phyloP scores from a whole-genome alignment of 2,797 vertebrate species.

The Nasua narica region DNA sequence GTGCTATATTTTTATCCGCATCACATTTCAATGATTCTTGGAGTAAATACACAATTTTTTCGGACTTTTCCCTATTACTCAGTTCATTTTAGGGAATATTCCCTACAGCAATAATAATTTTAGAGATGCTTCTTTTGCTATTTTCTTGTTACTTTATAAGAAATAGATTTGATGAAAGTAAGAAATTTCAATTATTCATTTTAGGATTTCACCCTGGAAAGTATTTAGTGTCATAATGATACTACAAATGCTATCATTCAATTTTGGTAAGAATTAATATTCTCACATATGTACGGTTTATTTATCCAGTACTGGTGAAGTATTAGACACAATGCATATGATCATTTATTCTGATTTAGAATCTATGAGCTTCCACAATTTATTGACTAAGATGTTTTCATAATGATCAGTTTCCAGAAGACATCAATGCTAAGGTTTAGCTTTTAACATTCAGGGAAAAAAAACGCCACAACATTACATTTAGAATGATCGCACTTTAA shows the following conservation, averaged over 20 bases:
- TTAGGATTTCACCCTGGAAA: not conserved
- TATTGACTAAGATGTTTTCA: conserved; percentile 31
- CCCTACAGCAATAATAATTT: not conserved
- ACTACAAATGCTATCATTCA: not conserved
- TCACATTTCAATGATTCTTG: not conserved
- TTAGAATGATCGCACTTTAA: not conserved
- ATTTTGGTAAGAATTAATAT: not conserved
- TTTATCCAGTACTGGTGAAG: not conserved
- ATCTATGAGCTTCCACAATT: not conserved
- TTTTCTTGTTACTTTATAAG: not conserved
- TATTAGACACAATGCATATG: not conserved
- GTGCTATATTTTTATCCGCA: not conserved
- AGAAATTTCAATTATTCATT: not conserved
- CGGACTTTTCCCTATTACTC: not conserved
- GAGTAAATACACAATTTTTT: not conserved
- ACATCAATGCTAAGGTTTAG: not conserved
- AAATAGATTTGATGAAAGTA: not conserved
- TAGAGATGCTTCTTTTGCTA: not conserved
- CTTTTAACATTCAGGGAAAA: not conserved
- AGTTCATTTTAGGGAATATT: not conserved
- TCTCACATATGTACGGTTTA: not conserved
- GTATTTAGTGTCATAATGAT: not conserved
- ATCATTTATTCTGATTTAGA: not conserved
- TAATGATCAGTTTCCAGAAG: conserved; percentile 32
- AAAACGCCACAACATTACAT: not conserved